Conservation (phyloP, 1,140 invertebrate species). For the Ctenoplectra terminalis region DNA sequence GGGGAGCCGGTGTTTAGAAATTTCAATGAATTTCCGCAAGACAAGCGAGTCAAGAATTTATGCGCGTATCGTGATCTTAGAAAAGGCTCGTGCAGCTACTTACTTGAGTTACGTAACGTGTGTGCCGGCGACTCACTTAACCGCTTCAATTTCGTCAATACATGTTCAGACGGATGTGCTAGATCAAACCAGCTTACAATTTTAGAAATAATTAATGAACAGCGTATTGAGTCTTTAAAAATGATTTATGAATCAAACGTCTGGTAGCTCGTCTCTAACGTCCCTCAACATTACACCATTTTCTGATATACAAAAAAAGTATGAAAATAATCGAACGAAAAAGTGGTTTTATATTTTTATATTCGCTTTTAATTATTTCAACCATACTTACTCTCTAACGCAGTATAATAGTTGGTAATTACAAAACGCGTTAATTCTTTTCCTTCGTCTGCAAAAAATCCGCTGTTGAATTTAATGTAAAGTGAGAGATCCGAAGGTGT, state of each 20-base stretch:
- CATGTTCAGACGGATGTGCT: constrained; percentile 30
- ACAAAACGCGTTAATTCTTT: background rate
- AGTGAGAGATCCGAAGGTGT: too few species aligned
- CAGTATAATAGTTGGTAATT: background rate
- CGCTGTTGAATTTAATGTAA: too few species aligned
- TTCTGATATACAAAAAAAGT: background rate
- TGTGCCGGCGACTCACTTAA: constrained; percentile 7
- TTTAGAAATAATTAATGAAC: constrained; percentile 56
- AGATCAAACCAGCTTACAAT: background rate
- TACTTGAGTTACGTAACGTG: constrained; percentile 15
- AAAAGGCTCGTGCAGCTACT: background rate
- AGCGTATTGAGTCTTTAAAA: constrained; percentile 16
- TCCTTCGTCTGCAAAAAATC: background rate
- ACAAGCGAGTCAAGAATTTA: constrained; percentile 10
- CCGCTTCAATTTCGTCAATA: constrained; percentile 13
- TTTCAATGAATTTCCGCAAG: constrained; percentile 8
- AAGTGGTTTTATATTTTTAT: background rate
- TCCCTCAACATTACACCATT: background rate
- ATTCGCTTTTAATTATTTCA: too few species aligned
- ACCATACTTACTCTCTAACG: too few species aligned
- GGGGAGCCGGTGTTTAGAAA: background rate
- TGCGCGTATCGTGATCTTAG: background rate
- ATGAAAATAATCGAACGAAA: background rate
- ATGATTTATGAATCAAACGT: constrained; percentile 51
- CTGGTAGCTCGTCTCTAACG: constrained; percentile 1